Evolutionary conservation across 2,113 vertebrate genomes (phyloP).

Genomic region (Okapia johnstoni): DNA sequence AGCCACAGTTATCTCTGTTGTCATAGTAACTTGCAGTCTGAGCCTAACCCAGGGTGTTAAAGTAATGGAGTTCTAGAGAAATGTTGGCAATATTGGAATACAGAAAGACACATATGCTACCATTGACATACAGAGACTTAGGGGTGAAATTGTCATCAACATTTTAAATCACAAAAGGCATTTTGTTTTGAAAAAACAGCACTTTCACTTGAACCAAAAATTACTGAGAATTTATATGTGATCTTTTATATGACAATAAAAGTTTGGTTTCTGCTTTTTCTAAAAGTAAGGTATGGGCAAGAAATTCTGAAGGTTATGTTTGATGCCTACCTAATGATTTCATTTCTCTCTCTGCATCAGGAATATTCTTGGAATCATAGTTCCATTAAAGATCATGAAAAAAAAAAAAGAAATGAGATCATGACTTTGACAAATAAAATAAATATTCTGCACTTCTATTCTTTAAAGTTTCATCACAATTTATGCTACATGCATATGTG

Average conservation of each 20-base stretch:
- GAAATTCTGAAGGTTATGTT: background rate
- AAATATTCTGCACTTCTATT: background rate
- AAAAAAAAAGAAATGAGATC: background rate
- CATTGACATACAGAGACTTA: background rate
- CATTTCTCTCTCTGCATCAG: background rate
- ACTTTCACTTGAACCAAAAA: background rate
- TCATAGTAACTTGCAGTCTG: slow-evolving; percentile 55
- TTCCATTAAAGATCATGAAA: background rate
- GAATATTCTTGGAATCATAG: background rate
- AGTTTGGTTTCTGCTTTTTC: background rate
- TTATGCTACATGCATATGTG: background rate
- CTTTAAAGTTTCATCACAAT: background rate
- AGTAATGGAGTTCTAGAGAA: background rate
- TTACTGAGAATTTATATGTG: background rate
- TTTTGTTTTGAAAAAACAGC: slow-evolving; percentile 22
- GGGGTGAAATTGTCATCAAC: background rate
- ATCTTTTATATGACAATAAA: background rate
- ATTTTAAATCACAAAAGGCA: slow-evolving; percentile 26
- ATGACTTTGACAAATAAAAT: slow-evolving; percentile 2
- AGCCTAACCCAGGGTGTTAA: background rate
- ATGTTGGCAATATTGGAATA: background rate
- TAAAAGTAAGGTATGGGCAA: background rate
- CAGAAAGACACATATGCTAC: background rate
- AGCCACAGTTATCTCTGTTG: slow-evolving; percentile 46
- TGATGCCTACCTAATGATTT: background rate